Conservation (phyloP, 37 sponge, comb jelly and placozoan genomes). For the Theonella swinhoei region DNA sequence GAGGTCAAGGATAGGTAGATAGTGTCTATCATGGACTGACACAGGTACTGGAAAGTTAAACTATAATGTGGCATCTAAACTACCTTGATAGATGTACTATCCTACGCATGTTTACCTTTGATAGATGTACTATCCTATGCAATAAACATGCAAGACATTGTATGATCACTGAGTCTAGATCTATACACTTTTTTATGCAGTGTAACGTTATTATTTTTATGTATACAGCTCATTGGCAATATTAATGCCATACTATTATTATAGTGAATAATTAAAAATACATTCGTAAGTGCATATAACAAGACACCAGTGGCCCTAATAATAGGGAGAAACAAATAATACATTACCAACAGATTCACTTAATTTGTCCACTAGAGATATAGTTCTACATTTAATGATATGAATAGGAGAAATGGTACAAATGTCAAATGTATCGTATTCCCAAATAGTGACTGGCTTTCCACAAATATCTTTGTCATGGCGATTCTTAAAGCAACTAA, state of each 20-base stretch:
- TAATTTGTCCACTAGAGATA: conserved; percentile 10
- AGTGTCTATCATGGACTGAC: neutral
- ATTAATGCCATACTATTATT: neutral
- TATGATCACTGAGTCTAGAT: no score
- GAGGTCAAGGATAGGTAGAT: neutral
- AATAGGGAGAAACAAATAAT: conserved; percentile 10
- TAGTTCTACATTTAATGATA: neutral
- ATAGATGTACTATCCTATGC: neutral
- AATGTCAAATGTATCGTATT: neutral
- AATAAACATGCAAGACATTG: no score
- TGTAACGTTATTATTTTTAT: neutral
- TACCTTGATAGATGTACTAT: no score
- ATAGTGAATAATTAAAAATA: no score
- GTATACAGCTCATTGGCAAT: neutral
- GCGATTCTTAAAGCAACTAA: neutral
- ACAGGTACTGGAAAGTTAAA: no score
- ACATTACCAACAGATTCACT: conserved; percentile 10
- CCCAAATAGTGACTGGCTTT: conserved; percentile 24
- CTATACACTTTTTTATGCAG: no score
- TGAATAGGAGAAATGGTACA: neutral
- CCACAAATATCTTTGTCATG: conserved; percentile 13
- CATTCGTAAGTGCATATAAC: neutral
- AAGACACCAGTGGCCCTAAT: neutral
- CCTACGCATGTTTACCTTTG: neutral
- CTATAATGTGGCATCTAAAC: no score